phyloP scores from a whole-genome alignment of 2,888 invertebrate genomes.

The Coenonympha glycerion region DNA sequence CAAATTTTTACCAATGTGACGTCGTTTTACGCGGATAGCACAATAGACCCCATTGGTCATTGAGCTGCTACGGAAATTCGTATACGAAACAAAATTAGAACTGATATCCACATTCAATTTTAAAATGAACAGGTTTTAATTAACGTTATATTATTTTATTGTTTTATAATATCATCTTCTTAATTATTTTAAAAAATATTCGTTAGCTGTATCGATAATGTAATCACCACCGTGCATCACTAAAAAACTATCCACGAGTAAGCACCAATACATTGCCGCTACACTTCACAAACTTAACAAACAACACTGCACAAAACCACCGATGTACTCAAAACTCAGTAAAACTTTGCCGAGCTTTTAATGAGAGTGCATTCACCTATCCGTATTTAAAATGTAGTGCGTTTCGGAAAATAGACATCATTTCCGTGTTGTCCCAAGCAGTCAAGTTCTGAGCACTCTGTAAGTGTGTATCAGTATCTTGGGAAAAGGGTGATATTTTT shows the following conservation, averaged over 20 bases:
- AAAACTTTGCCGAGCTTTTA: conserved; percentile 63
- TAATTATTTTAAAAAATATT: neutral
- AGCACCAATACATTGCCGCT: conserved; percentile 37
- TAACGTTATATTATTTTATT: no score
- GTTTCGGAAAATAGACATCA: conserved; percentile 58
- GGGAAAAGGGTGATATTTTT: conserved; percentile 26
- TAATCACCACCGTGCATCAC: conserved; percentile 19
- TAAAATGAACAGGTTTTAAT: no score
- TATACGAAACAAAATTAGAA: no score
- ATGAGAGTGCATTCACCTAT: conserved; percentile 70
- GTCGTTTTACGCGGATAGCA: no score
- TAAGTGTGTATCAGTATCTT: neutral
- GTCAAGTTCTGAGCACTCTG: conserved; percentile 27
- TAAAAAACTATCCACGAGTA: conserved; percentile 48
- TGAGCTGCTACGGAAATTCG: no score
- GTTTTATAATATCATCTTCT: no score
- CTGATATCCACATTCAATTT: no score
- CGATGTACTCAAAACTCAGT: conserved; percentile 42
- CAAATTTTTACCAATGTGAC: no score
- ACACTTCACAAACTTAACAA: conserved; percentile 12
- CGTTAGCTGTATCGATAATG: conserved; percentile 19
- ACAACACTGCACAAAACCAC: conserved; percentile 22
- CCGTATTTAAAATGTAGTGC: conserved; percentile 49
- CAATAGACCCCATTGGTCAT: no score
- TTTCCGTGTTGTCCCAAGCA: conserved; percentile 69